These are phyloP conservation scores for Regulus satrapa DNA, from an alignment of 2,113 vertebrate genomes.

Conservation along the genomic window DNA sequence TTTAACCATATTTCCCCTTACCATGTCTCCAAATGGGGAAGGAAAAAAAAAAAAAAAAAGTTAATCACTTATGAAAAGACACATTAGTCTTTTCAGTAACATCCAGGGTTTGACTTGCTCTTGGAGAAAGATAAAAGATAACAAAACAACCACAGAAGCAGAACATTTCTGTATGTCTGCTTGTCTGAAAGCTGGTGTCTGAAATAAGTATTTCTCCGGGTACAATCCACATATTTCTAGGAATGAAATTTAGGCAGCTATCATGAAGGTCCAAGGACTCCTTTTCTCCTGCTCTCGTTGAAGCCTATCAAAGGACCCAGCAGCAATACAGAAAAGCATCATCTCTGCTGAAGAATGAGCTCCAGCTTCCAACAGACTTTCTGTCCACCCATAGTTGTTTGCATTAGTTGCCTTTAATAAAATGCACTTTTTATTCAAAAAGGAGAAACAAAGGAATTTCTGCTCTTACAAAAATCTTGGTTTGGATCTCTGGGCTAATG, in stretches of 20 bases:
- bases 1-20: neutral
- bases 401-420: neutral
- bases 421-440: slow-evolving; percentile 1
- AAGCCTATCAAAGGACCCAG: neutral
- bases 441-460: neutral
- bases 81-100: neutral
- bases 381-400: neutral
- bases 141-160: neutral
- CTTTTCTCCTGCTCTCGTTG: neutral
- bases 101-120: neutral
- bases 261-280: neutral
- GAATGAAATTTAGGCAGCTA: neutral
- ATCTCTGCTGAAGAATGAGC: neutral
- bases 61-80: neutral
- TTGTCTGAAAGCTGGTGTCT: neutral
- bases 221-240: neutral
- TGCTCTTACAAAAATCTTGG: neutral
- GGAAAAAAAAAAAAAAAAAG: neutral
- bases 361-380: neutral
- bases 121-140: neutral
- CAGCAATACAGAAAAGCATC: neutral
- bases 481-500: neutral
- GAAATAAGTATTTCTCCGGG: neutral
- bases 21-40: too few relatives aligned
- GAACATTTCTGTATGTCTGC: neutral